Conservation (phyloP, 2,797 vertebrate genomes). For the Bufotes viridis region DNA sequence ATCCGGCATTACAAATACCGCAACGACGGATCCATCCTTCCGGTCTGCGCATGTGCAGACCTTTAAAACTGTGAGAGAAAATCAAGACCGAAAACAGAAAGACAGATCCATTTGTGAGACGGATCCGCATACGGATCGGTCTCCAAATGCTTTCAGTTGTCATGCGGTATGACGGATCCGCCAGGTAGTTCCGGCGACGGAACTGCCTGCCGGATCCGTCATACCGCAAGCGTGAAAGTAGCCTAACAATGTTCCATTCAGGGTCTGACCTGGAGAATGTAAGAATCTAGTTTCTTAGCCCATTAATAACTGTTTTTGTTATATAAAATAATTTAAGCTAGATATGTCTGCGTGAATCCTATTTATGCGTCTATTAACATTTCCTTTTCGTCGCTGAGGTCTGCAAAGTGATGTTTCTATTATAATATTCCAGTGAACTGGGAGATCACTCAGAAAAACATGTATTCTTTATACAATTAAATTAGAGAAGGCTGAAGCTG, state of each 20-base stretch:
- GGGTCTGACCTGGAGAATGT: neutral
- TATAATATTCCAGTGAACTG: slow-evolving; percentile 52
- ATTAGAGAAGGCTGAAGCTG: slow-evolving; percentile 45
- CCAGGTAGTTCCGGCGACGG: too few relatives aligned
- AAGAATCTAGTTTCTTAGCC: slow-evolving; percentile 30
- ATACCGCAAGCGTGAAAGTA: too few relatives aligned
- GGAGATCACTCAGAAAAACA: slow-evolving; percentile 51
- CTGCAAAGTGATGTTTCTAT: slow-evolving; percentile 52
- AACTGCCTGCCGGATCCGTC: too few relatives aligned
- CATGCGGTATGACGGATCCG: too few relatives aligned
- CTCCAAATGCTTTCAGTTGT: too few relatives aligned
- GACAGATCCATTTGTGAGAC: too few relatives aligned
- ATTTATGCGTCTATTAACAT: slow-evolving; percentile 53
- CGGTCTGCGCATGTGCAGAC: too few relatives aligned
- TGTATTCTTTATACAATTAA: slow-evolving; percentile 58
- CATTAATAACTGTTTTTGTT: slow-evolving; percentile 47
- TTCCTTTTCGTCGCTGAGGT: slow-evolving; percentile 30
- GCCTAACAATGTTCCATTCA: slow-evolving; percentile 1
- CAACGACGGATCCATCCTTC: too few relatives aligned
- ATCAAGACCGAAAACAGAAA: too few relatives aligned
- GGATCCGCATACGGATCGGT: too few relatives aligned
- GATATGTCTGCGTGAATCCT: slow-evolving; percentile 43
- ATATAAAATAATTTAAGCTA: slow-evolving; percentile 42
- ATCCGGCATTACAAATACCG: too few relatives aligned
- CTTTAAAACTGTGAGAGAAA: too few relatives aligned